phyloP scores from a whole-genome alignment of 2,888 invertebrate genomes.

The Rotaria magnacalcarata region DNA sequence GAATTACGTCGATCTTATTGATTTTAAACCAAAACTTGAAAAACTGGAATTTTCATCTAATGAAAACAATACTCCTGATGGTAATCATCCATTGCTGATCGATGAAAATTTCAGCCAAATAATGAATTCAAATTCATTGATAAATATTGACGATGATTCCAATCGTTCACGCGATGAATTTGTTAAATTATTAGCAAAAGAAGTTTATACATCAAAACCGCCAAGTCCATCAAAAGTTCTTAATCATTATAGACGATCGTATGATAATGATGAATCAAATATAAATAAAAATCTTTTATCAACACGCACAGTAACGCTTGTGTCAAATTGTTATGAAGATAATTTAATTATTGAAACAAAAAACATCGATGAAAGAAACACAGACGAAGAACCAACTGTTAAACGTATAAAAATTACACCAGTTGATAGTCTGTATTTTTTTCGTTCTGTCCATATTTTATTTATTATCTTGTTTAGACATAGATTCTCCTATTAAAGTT shows the following conservation, averaged over 20 bases:
- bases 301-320: neutral
- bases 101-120: neutral
- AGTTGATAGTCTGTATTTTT: neutral
- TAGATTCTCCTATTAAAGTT: neutral
- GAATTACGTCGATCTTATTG: neutral
- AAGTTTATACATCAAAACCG: neutral
- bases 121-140: neutral
- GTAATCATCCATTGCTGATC: too few species aligned
- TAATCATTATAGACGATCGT: neutral
- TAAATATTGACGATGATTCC: neutral
- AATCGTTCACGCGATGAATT: neutral
- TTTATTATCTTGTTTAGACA: too few species aligned
- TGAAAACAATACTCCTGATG: neutral
- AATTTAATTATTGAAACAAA: neutral
- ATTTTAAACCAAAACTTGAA: neutral
- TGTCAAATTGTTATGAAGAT: neutral
- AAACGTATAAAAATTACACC: neutral
- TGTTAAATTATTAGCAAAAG: neutral
- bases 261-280: neutral
- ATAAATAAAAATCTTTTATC: neutral
- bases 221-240: neutral
- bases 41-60: neutral
- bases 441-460: too few species aligned
- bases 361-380: neutral
- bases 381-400: neutral